These are phyloP conservation scores for Brachystomella parvula DNA, from an alignment of 1,140 invertebrate species.

Conservation along the genomic window DNA sequence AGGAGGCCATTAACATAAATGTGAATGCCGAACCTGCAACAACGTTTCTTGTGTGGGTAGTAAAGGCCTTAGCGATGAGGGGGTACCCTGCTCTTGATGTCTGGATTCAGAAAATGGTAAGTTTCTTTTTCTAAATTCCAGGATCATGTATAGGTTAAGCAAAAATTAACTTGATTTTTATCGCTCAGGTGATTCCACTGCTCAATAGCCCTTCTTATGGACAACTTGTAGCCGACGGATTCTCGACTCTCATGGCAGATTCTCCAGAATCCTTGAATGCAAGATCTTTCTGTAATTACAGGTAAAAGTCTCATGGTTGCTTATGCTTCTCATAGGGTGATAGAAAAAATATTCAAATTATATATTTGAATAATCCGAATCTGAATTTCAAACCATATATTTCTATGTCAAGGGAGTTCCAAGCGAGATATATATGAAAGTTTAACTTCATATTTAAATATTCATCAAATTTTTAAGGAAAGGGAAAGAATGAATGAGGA, in stretches of 20 bases:
- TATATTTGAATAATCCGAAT: too few species aligned
- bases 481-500: too few species aligned
- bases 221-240: conserved; percentile 8
- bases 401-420: too few species aligned
- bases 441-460: too few species aligned
- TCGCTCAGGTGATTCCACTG: neutral
- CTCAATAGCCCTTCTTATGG: conserved; percentile 4
- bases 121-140: neutral
- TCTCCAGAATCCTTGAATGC: conserved; percentile 22
- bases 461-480: too few species aligned
- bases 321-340: too few species aligned
- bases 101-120: conserved; percentile 26
- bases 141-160: neutral
- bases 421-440: too few species aligned
- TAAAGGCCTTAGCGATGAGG: conserved; percentile 31
- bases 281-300: conserved; percentile 25
- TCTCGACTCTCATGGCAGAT: conserved; percentile 24
- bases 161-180: neutral
- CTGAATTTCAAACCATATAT: too few species aligned
- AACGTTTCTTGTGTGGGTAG: conserved; percentile 21
- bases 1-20: neutral
- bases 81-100: conserved; percentile 14
- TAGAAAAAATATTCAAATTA: too few species aligned
- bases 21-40: neutral
- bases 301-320: conserved; percentile 21